These are phyloP conservation scores for Metalampra italica DNA, from an alignment of 2,888 invertebrate genomes.

Conservation along the genomic window DNA sequence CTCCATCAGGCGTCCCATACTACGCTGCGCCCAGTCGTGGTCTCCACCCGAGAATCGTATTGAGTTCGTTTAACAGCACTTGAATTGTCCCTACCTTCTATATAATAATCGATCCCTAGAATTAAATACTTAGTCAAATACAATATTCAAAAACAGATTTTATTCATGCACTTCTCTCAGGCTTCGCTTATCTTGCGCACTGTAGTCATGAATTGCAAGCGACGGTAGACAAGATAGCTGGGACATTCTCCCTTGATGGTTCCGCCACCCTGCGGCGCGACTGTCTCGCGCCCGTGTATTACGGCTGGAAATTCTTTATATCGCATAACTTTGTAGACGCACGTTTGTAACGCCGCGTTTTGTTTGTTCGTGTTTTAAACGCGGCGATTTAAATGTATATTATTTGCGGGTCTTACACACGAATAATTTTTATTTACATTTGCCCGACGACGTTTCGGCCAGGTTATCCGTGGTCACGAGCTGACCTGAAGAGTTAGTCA, in stretches of 20 bases:
- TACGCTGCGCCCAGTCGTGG: no score
- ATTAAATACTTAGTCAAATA: constrained; percentile 18
- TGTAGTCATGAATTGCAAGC: constrained; percentile 54
- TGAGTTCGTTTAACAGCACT: no score
- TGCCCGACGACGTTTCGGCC: no score
- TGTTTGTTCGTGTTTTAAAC: background rate
- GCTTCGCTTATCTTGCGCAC: constrained; percentile 40
- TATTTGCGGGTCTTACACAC: no score
- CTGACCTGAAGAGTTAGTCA: no score
- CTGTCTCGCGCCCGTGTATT: constrained; percentile 37
- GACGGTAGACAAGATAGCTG: constrained; percentile 64
- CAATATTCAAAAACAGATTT: constrained; percentile 38
- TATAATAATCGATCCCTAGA: background rate
- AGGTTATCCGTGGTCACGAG: no score
- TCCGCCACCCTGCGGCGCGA: constrained; percentile 42
- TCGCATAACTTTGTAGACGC: constrained; percentile 40
- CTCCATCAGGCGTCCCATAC: no score
- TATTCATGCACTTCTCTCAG: constrained; percentile 30
- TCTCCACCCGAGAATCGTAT: no score
- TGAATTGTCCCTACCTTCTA: no score
- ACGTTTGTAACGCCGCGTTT: constrained; percentile 27
- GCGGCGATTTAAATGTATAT: no score
- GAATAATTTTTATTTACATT: no score
- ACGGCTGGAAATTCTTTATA: constrained; percentile 54
- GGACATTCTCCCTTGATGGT: constrained; percentile 50